A percentile compares a stretch with the other conserved stretches of the same genome.
These are phyloP conservation scores for Habropoda laboriosa DNA, from an alignment of 1,140 invertebrate genomes.

Conservation along the genomic window DNA sequence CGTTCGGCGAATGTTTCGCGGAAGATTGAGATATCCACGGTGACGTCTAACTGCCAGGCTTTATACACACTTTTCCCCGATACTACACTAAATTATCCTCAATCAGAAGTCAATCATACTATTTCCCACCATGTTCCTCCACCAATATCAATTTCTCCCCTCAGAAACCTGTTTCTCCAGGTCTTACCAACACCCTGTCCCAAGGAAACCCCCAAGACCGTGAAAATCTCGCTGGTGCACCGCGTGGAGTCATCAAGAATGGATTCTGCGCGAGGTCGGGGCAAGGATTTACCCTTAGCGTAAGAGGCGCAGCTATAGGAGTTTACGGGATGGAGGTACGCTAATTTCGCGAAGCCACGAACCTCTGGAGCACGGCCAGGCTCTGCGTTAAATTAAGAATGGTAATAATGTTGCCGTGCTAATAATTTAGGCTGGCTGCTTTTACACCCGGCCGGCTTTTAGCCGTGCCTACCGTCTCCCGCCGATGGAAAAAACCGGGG, in stretches of 20 bases:
- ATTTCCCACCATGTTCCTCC: too few relatives aligned
- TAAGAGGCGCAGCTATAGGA: too few relatives aligned
- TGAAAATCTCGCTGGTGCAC: too few relatives aligned
- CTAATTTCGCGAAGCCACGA: slow-evolving; percentile 34
- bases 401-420: slow-evolving; percentile 51
- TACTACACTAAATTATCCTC: too few relatives aligned
- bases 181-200: too few relatives aligned
- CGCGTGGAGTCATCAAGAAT: slow-evolving; percentile 4
- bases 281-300: not conserved
- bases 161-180: too few relatives aligned
- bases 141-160: too few relatives aligned
- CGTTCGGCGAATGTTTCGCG: not conserved
- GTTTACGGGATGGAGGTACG: not conserved
- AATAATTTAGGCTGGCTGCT: slow-evolving; percentile 60
- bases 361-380: slow-evolving; percentile 55
- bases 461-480: not conserved
- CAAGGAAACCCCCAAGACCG: too few relatives aligned
- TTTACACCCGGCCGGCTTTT: slow-evolving; percentile 55
- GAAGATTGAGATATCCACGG: not conserved
- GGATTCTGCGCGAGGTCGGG: not conserved
- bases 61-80: too few relatives aligned
- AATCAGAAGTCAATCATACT: too few relatives aligned
- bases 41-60: not conserved
- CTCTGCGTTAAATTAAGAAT: slow-evolving; percentile 58
- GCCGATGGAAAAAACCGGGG: slow-evolving; percentile 1